A percentile compares a stretch with the other conserved stretches of the same genome.
These are phyloP conservation scores for Zaprionus tsacasi DNA, from an alignment of 1,140 invertebrate genomes.

Conservation along the genomic window DNA sequence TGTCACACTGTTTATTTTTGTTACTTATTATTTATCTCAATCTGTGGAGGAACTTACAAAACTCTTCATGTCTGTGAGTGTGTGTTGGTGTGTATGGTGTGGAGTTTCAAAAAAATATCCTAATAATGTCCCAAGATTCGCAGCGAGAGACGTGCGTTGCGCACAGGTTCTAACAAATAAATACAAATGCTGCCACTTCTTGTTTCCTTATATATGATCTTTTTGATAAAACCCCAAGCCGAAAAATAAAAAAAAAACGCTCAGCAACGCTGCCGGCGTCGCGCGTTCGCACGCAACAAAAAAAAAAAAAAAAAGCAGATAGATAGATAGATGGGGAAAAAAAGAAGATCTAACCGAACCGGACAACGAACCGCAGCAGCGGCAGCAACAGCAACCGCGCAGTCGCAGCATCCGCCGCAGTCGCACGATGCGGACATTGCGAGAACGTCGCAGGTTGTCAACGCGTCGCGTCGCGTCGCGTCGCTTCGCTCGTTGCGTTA, in stretches of 20 bases:
- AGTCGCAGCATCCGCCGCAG: conserved; percentile 20
- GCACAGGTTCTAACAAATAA: conserved; percentile 82
- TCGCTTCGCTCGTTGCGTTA: neutral
- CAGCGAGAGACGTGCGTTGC: conserved; percentile 63
- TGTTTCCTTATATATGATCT: conserved; percentile 82
- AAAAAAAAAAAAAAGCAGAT: conserved; percentile 4
- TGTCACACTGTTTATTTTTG: conserved; percentile 6
- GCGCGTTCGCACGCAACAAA: conserved; percentile 7
- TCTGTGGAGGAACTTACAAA: conserved; percentile 63
- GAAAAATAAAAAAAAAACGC: conserved; percentile 18
- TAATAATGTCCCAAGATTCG: conserved; percentile 33
- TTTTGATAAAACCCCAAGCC: conserved; percentile 36
- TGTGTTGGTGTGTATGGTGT: conserved; percentile 19
- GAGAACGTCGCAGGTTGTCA: conserved; percentile 45
- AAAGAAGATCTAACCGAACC: conserved; percentile 55
- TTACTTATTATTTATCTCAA: neutral
- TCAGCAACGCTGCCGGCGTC: conserved; percentile 39
- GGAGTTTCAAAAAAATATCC: conserved; percentile 52
- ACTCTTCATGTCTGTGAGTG: conserved; percentile 67
- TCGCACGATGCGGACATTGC: conserved; percentile 39
- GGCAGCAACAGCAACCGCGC: neutral
- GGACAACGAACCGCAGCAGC: conserved; percentile 52
- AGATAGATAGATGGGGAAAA: conserved; percentile 6
- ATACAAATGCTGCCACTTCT: conserved; percentile 76
- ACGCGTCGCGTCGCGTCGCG: conserved; percentile 25